Percentiles rank a stretch among this genome's conserved stretches.
Conservation (phyloP, 2,797 vertebrate species). For the Sebastes reedi region DNA sequence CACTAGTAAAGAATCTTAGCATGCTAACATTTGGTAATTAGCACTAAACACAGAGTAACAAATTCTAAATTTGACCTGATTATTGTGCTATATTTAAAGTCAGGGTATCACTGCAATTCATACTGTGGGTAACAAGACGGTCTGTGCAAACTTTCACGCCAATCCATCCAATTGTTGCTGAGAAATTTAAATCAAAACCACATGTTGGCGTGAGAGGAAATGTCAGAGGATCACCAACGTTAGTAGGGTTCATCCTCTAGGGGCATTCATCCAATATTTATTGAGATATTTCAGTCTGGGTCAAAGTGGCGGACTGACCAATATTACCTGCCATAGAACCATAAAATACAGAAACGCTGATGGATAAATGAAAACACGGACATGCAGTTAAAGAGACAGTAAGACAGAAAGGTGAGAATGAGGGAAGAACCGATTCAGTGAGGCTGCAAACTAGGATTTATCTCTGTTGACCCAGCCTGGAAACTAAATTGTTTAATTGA, state of each 20-base stretch:
- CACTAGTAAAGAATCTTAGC: background rate
- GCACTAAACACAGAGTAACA: background rate
- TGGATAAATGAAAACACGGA: background rate
- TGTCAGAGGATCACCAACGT: background rate
- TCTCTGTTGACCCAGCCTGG: conserved; percentile 28
- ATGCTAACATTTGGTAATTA: background rate
- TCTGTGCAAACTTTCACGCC: background rate
- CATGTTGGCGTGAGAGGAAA: background rate
- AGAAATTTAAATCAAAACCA: background rate
- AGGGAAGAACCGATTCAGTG: background rate
- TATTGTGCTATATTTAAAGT: background rate
- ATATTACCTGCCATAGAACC: no score
- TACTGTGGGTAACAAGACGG: background rate
- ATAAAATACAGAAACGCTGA: background rate
- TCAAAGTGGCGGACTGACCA: background rate
- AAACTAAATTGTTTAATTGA: conserved; percentile 56
- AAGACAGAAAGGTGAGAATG: background rate
- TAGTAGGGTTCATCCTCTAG: no score
- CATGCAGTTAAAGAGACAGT: background rate
- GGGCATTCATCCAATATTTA: background rate
- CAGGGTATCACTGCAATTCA: background rate
- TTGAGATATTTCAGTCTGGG: background rate
- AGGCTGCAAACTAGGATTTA: conserved; percentile 18
- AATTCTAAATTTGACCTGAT: background rate
- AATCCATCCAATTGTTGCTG: background rate